Evolutionary conservation across 2,888 invertebrate species (phyloP).

Genomic region (Griposia aprilina): DNA sequence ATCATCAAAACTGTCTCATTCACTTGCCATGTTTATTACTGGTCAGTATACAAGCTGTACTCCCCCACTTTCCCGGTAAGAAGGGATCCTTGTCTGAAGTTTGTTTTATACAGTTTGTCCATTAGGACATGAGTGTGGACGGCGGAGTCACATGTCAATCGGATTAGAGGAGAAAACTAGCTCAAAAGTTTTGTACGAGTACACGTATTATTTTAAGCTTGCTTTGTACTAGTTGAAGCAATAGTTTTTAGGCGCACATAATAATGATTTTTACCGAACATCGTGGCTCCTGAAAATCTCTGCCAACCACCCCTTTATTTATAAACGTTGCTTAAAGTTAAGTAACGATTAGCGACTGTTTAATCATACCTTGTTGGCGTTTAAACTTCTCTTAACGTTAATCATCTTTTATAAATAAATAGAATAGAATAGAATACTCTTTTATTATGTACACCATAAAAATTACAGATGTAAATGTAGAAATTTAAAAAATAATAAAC

Average conservation of each 20-base stretch:
- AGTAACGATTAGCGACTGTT: too few species aligned
- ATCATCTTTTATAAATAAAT: too few species aligned
- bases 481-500: too few species aligned
- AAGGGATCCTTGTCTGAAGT: slow-evolving; percentile 59
- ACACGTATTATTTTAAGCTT: slow-evolving; percentile 9
- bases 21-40: slow-evolving; percentile 41
- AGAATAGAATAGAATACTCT: too few species aligned
- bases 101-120: slow-evolving; percentile 65
- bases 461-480: too few species aligned
- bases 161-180: slow-evolving; percentile 52
- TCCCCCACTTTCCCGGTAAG: slow-evolving; percentile 42
- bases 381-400: too few species aligned
- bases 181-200: slow-evolving; percentile 36
- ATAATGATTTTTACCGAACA: neutral
- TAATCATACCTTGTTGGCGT: too few species aligned
- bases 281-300: neutral
- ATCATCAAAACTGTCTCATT: slow-evolving; percentile 27
- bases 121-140: slow-evolving; percentile 62
- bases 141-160: slow-evolving; percentile 60
- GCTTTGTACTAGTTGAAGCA: neutral
- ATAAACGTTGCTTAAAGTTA: too few species aligned
- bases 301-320: too few species aligned
- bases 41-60: slow-evolving; percentile 42
- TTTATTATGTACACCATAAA: too few species aligned
- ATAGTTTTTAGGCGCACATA: neutral